These are phyloP conservation scores for Halichoeres trimaculatus DNA, from an alignment of 2,113 vertebrate species.

Conservation along the genomic window DNA sequence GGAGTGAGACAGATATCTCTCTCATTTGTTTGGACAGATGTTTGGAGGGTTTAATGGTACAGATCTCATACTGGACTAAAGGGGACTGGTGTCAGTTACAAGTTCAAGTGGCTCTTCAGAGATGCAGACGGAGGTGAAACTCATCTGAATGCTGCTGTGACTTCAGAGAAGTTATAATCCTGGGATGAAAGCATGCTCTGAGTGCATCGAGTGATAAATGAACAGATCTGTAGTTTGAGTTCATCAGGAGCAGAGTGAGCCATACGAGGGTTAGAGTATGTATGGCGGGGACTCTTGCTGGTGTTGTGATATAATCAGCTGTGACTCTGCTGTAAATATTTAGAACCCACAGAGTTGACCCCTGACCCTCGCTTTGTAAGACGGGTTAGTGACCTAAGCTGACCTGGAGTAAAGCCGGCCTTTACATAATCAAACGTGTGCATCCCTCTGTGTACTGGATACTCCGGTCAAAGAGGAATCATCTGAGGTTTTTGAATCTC, in stretches of 20 bases:
- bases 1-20: constrained; percentile 25
- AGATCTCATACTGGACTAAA: neutral
- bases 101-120: neutral
- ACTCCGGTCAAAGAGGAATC: neutral
- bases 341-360: neutral
- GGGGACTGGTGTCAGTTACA: constrained; percentile 11
- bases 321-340: constrained; percentile 8
- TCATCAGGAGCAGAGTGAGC: no score
- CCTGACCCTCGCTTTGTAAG: neutral
- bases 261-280: no score
- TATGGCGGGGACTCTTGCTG: neutral
- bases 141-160: neutral
- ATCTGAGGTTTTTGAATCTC: neutral
- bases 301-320: neutral
- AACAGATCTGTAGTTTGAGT: no score
- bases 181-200: no score
- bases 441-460: neutral
- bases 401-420: neutral
- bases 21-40: constrained; percentile 69
- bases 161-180: no score
- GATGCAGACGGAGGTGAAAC: neutral
- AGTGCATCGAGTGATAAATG: no score
- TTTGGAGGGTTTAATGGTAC: constrained; percentile 45
- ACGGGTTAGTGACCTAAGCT: neutral
- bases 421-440: neutral